Evolutionary conservation across 2,113 vertebrate species (phyloP).

Genomic region (Perognathus longimembris): DNA sequence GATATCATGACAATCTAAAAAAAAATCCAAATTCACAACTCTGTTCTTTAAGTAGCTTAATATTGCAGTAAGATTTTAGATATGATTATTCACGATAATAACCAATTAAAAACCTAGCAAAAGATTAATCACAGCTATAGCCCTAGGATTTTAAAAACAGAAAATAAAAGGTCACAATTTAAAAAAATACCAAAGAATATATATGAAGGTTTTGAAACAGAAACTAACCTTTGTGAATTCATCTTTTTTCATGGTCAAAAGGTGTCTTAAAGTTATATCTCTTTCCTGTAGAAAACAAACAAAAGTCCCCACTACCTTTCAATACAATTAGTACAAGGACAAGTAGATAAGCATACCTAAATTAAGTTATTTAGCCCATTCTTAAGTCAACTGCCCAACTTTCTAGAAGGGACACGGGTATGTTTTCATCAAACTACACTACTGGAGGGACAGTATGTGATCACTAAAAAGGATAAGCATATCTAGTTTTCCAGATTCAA

Average conservation of each 20-base stretch:
- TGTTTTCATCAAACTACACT: neutral
- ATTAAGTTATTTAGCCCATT: neutral
- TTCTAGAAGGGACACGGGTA: neutral
- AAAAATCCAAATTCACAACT: neutral
- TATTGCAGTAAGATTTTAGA: neutral
- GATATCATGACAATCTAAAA: conserved; percentile 27
- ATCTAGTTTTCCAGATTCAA: conserved; percentile 36
- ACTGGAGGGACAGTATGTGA: neutral
- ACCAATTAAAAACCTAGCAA: conserved; percentile 30
- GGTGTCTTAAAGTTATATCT: conserved; percentile 90
- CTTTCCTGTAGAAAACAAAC: conserved; percentile 88
- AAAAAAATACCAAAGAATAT: conserved; percentile 21
- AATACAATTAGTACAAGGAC: conserved; percentile 44
- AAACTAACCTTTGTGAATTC: conserved; percentile 92
- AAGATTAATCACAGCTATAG: conserved; percentile 8
- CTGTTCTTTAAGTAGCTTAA: conserved; percentile 37
- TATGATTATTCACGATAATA: neutral
- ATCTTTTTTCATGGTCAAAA: conserved; percentile 92
- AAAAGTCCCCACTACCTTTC: conserved; percentile 41
- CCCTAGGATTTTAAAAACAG: conserved; percentile 27
- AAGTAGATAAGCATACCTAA: conserved; percentile 20
- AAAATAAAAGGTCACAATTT: conserved; percentile 49
- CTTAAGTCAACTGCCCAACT: neutral
- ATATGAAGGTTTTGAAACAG: conserved; percentile 31
- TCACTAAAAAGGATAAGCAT: neutral